Conservation (phyloP, 2,113 vertebrate species). For the Anser brachyrhynchus region DNA sequence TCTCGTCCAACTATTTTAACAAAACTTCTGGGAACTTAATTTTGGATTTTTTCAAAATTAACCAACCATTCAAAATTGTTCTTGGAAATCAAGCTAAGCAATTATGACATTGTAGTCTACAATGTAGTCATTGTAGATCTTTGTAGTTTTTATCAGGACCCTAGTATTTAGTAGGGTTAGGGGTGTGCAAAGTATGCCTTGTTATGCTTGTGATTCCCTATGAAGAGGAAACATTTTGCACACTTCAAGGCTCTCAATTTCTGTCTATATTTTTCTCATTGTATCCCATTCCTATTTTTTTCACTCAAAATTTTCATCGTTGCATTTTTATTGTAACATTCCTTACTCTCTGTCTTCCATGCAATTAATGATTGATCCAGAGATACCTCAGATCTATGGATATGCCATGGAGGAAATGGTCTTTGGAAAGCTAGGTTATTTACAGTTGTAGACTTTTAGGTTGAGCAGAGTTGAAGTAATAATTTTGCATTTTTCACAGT, state of each 20-base stretch:
- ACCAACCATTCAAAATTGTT: neutral
- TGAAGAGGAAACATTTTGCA: neutral
- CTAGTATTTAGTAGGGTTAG: neutral
- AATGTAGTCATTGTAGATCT: neutral
- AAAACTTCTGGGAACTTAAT: neutral
- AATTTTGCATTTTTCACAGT: neutral
- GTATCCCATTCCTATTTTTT: neutral
- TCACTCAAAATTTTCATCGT: rapidly evolving
- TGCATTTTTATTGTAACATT: neutral
- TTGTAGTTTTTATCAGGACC: neutral
- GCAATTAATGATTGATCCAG: neutral
- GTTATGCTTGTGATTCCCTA: neutral
- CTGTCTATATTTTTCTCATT: neutral
- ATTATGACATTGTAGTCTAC: neutral
- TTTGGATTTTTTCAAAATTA: neutral
- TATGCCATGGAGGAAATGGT: neutral
- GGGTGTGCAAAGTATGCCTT: neutral
- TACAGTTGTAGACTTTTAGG: neutral
- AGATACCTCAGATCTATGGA: neutral
- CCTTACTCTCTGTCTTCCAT: neutral
- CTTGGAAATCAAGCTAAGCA: neutral
- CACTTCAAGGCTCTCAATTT: neutral
- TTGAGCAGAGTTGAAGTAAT: neutral
- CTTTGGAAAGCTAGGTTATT: neutral
- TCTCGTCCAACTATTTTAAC: neutral